Base-by-base conservation (phyloP, 2,113 vertebrate species). In the Scomber colias region DNA sequence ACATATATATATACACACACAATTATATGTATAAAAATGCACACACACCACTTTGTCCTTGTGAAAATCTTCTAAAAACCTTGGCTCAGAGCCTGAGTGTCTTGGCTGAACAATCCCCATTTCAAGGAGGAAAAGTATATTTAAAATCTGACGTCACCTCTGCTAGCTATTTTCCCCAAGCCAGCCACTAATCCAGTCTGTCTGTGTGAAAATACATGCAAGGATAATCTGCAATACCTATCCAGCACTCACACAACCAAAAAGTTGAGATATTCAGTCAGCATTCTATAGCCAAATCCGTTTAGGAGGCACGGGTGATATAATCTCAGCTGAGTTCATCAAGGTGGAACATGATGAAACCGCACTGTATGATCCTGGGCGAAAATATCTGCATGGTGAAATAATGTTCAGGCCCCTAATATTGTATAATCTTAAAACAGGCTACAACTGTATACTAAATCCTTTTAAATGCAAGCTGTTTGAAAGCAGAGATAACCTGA, bases 151-250 rank as follows among this genome's bases (percentile, higher is more conserved):
- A 86, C 50, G 11, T 89, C 81, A 87, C 54, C 66, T 63, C 55
- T 62, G 65, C 64, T 55, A 35, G 40, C 65, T 55, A 69, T 69
- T 86, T 67, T 68, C 59, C 57, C 62, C 51, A 27, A 70, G n/a
- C 64, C 69, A 50, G 73, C 35, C 62, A 72, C 75, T 88, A 80
- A 87, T 89, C 79, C 69, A 68, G 68, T 61, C 72, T 51, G 75
- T 59, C 44, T 75, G 76, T 67, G 65, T 82, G 61, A 81, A 84
- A 77, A 84, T 63, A 71, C 31, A 78, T 17, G 35, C 2, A 0
- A 45, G 63, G 83, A 90, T 87, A 79, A 88, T 88, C 81, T 85
- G 76, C 59, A 63, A 57, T 71, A 76, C 75, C 66, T 78, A 51
- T 66, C 66, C 54, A 75, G 72, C 30, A 63, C 63, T 35, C 2